Evolutionary conservation across 2,113 vertebrate genomes (phyloP).

Genomic region (Paramisgurnus dabryanus): DNA sequence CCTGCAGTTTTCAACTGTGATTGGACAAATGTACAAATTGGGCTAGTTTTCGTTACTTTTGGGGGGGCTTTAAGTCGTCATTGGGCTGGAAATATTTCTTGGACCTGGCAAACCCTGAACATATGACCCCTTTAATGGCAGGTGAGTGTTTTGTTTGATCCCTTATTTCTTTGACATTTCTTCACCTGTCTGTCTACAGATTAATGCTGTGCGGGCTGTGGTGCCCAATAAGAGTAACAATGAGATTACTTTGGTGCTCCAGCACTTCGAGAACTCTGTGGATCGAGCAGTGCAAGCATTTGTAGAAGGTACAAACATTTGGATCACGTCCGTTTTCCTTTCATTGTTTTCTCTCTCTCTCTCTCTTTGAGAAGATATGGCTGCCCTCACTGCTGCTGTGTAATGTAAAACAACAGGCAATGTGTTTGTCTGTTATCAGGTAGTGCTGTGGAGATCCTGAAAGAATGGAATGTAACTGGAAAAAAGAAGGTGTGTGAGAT

Average conservation of each 20-base stretch:
- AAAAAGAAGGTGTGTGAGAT: slow-evolving; percentile 87
- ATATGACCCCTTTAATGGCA: too few relatives aligned
- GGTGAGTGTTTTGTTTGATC: background rate
- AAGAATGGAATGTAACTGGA: slow-evolving; percentile 94
- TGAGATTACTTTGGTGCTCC: slow-evolving; percentile 92
- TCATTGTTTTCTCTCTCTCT: too few relatives aligned
- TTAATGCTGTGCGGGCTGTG: slow-evolving; percentile 87
- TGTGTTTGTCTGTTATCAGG: slow-evolving; percentile 70
- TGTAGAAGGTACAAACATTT: slow-evolving; percentile 83
- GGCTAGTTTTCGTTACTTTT: too few relatives aligned
- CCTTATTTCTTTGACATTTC: background rate
- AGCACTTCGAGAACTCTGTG: slow-evolving; percentile 94
- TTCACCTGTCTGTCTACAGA: slow-evolving; percentile 69
- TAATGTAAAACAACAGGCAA: background rate
- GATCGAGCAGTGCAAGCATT: slow-evolving; percentile 94
- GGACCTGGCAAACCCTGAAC: too few relatives aligned
- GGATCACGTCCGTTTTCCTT: too few relatives aligned
- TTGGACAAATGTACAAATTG: too few relatives aligned
- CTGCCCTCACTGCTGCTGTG: background rate
- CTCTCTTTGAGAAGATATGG: background rate
- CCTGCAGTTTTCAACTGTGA: too few relatives aligned
- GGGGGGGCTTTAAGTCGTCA: too few relatives aligned
- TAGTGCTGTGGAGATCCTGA: slow-evolving; percentile 88
- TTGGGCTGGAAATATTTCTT: too few relatives aligned
- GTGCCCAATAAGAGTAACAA: slow-evolving; percentile 98